Evolutionary conservation across 2,888 invertebrate species (phyloP).

Genomic region (Hetaerina titia): DNA sequence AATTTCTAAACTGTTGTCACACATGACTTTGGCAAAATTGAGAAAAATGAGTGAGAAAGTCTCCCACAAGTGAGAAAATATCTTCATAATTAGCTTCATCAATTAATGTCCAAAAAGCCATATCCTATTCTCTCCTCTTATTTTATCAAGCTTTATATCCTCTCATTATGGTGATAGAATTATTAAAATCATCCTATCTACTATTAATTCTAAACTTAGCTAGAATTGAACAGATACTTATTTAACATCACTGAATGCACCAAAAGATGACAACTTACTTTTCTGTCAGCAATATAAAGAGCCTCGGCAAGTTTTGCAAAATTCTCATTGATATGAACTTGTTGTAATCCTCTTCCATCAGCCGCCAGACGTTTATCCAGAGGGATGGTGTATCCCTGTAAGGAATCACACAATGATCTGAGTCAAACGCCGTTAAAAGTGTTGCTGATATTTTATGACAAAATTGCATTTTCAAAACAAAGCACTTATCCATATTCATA

Average conservation of each 20-base stretch:
- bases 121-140: not conserved
- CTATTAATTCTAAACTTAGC: too few relatives aligned
- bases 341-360: conserved; percentile 97
- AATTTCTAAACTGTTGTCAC: too few relatives aligned
- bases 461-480: too few relatives aligned
- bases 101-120: not conserved
- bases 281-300: conserved; percentile 97
- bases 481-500: too few relatives aligned
- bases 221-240: too few relatives aligned
- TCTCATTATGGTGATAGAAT: too few relatives aligned
- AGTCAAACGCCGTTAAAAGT: not conserved
- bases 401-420: conserved; percentile 68
- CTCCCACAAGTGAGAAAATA: too few relatives aligned
- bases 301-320: conserved; percentile 99
- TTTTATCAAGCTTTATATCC: not conserved
- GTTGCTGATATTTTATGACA: too few relatives aligned
- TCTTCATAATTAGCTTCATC: not conserved
- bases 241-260: too few relatives aligned
- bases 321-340: conserved; percentile 99
- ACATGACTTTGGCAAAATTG: too few relatives aligned
- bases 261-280: conserved; percentile 77
- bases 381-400: conserved; percentile 95
- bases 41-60: too few relatives aligned
- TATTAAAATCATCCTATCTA: too few relatives aligned
- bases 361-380: conserved; percentile 98